Evolutionary conservation across 23 tunicate genomes (phyloP).

Genomic region (Halocynthia aurantium): DNA sequence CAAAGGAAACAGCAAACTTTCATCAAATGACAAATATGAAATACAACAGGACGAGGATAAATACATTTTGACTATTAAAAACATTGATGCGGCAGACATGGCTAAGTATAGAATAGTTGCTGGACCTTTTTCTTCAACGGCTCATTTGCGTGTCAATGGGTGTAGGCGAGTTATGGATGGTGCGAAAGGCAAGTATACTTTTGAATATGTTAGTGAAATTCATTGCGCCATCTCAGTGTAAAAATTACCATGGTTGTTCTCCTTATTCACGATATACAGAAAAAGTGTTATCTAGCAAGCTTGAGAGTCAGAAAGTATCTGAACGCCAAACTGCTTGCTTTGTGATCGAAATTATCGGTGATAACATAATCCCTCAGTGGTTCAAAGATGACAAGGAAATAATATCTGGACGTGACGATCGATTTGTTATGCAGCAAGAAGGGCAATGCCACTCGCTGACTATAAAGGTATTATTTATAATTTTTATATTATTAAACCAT

Average conservation of each 20-base stretch:
- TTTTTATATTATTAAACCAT: no score
- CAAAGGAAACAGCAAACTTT: conserved; percentile 57
- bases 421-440: no score
- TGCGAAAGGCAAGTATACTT: neutral
- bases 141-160: conserved; percentile 30
- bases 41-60: conserved; percentile 44
- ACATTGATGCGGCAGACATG: conserved; percentile 55
- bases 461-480: no score
- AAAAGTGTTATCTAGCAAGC: neutral
- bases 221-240: no score
- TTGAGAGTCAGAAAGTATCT: no score
- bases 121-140: conserved; percentile 70
- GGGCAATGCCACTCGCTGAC: no score
- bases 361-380: no score
- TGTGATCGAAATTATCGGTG: no score
- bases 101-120: conserved; percentile 65
- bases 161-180: neutral
- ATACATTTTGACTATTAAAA: conserved; percentile 39
- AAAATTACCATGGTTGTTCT: neutral
- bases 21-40: conserved; percentile 47
- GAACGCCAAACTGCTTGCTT: no score
- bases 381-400: no score
- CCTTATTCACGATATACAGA: neutral
- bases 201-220: no score
- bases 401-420: no score